These are phyloP conservation scores for Flabesymbios commensalis DNA, from an alignment of 2,888 invertebrate species.

Conservation along the genomic window DNA sequence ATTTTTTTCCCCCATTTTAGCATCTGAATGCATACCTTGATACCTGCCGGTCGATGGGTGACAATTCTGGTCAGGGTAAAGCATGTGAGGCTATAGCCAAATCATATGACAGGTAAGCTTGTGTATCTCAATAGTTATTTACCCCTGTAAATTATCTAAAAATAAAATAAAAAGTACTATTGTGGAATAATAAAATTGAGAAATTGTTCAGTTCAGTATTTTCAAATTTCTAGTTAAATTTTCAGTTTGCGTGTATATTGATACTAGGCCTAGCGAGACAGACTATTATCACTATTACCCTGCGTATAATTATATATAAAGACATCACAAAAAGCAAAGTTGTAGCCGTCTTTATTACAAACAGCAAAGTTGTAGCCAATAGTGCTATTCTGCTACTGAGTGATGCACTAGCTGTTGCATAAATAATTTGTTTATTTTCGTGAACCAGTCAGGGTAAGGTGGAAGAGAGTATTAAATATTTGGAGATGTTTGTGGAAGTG, in stretches of 20 bases:
- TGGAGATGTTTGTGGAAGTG: conserved; percentile 58
- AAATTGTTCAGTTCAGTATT: neutral
- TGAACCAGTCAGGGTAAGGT: conserved; percentile 50
- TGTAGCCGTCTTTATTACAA: no score
- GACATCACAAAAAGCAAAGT: no score
- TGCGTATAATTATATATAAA: no score
- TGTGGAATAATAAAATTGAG: neutral
- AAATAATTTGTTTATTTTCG: conserved; percentile 5
- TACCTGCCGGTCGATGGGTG: conserved; percentile 44
- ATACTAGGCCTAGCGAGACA: no score
- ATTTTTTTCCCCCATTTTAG: conserved; percentile 42
- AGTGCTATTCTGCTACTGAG: no score
- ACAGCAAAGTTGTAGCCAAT: no score
- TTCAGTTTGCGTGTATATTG: no score
- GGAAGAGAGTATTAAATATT: conserved; percentile 54
- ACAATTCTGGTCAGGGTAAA: conserved; percentile 53
- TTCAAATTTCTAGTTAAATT: neutral
- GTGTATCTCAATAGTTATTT: no score
- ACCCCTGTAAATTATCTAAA: no score
- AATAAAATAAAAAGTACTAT: neutral
- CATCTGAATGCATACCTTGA: conserved; percentile 54
- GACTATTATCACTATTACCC: no score
- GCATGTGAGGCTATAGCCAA: conserved; percentile 60
- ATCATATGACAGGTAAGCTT: conserved; percentile 52
- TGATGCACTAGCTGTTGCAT: no score